phyloP scores from a whole-genome alignment of 1,140 invertebrate species.

The Ceratitis capitata region DNA sequence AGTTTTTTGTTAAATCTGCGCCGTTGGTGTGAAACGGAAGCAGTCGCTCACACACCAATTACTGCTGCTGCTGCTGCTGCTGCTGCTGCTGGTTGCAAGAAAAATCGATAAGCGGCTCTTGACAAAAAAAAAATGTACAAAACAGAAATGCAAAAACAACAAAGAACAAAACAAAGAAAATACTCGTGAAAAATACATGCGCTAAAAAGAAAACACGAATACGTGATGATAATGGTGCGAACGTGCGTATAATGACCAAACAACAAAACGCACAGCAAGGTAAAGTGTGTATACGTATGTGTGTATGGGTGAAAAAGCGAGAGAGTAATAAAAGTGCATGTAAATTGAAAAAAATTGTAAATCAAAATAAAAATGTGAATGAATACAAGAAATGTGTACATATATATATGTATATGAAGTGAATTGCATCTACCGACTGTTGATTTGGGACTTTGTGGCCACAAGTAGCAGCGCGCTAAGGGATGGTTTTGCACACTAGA shows the following conservation, averaged over 20 bases:
- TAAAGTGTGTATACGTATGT: neutral
- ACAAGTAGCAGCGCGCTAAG: neutral
- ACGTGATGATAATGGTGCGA: constrained; percentile 27
- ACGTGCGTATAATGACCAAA: neutral
- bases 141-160: neutral
- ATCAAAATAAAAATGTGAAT: constrained; percentile 17
- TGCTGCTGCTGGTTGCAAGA: neutral
- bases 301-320: neutral
- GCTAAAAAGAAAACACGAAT: neutral
- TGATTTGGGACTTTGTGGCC: neutral
- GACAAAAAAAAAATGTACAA: neutral
- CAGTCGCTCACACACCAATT: neutral
- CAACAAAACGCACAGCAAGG: neutral
- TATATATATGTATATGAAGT: neutral
- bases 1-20: neutral
- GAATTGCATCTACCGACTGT: neutral
- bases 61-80: no score
- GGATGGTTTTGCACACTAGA: neutral
- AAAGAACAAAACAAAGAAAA: constrained; percentile 16
- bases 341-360: constrained; percentile 10
- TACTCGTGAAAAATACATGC: neutral
- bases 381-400: neutral
- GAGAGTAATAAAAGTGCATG: neutral
- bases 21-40: neutral
- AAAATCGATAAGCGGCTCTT: neutral